These are phyloP conservation scores for Herpetotheres cachinnans DNA, from an alignment of 2,113 vertebrate genomes.

Conservation along the genomic window DNA sequence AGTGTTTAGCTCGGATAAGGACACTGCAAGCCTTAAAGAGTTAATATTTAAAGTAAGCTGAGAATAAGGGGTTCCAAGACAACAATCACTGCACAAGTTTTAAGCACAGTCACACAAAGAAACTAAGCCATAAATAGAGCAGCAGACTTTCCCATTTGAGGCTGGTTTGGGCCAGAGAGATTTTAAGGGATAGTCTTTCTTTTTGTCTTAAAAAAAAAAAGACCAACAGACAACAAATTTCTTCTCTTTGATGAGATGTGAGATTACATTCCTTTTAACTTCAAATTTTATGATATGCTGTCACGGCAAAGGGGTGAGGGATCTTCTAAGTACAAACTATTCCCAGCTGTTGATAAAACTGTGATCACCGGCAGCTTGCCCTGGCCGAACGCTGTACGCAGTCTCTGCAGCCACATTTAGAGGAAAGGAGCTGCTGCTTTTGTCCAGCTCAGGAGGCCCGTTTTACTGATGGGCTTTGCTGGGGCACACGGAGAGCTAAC, in stretches of 20 bases:
- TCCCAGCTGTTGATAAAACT: slow-evolving; percentile 58
- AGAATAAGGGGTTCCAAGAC: background rate
- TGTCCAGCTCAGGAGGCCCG: background rate
- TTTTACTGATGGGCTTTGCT: background rate
- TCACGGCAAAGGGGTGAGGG: background rate
- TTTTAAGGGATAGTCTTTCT: background rate
- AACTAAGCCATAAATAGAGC: slow-evolving; percentile 19
- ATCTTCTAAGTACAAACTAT: slow-evolving; percentile 15
- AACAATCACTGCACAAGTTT: background rate
- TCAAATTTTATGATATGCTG: background rate
- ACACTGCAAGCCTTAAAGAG: background rate
- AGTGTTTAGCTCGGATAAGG: background rate
- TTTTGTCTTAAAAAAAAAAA: background rate
- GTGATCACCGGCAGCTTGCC: background rate
- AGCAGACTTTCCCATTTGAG: background rate
- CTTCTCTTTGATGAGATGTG: slow-evolving; percentile 43
- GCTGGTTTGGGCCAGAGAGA: background rate
- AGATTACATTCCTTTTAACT: slow-evolving; percentile 59
- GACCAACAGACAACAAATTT: slow-evolving; percentile 22
- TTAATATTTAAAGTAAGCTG: background rate
- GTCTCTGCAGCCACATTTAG: background rate
- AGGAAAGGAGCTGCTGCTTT: background rate
- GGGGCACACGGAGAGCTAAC: background rate
- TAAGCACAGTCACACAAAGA: background rate
- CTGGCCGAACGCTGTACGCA: background rate